Conservation (phyloP, 2,113 vertebrate genomes). For the Dryoscopus gambensis region DNA sequence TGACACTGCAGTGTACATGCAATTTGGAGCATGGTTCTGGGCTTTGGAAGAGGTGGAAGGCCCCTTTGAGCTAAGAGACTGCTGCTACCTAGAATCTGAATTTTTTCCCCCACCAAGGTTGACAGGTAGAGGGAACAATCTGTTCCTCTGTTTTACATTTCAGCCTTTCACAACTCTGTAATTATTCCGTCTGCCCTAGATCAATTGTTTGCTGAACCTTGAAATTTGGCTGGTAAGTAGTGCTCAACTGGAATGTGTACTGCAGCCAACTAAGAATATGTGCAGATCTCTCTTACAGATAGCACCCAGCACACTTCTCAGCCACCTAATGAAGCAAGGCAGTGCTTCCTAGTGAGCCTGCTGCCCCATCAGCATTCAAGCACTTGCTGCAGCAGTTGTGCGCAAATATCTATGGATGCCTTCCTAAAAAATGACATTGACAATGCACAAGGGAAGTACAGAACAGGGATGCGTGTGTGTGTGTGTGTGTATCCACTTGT, state of each 20-base stretch:
- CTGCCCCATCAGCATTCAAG: neutral
- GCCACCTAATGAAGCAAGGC: neutral
- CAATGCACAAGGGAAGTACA: neutral
- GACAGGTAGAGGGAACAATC: neutral
- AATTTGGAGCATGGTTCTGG: neutral
- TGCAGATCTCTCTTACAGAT: neutral
- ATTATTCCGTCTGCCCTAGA: neutral
- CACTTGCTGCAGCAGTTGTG: neutral
- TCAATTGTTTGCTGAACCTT: constrained; percentile 18
- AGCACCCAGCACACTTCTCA: neutral
- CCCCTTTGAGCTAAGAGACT: neutral
- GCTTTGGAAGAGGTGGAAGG: neutral
- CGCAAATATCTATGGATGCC: neutral
- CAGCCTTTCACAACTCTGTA: neutral
- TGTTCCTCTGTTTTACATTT: neutral
- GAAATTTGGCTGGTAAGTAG: neutral
- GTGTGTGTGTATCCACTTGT: too few species aligned
- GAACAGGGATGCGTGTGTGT: neutral
- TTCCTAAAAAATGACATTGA: neutral
- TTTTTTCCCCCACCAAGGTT: neutral
- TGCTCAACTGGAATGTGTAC: neutral
- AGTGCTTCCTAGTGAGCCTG: neutral
- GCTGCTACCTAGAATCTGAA: neutral
- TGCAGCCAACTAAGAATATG: neutral
- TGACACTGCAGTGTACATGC: neutral